A percentile compares a stretch with the other conserved stretches of the same genome.
phyloP scores from a whole-genome alignment of 2,113 vertebrate species.

The Jacana jacana region DNA sequence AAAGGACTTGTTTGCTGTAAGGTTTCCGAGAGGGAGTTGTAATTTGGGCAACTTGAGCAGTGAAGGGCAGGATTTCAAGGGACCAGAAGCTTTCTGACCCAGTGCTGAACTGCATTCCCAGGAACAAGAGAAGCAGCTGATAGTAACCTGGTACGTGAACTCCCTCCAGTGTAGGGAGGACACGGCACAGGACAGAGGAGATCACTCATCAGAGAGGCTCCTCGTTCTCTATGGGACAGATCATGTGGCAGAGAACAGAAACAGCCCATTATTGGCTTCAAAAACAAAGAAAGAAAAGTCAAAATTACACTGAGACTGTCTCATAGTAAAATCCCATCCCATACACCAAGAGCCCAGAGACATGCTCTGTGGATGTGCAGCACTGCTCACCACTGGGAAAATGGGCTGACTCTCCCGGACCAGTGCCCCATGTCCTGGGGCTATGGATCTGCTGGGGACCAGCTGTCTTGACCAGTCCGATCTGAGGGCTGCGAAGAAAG shows the following conservation, averaged over 20 bases:
- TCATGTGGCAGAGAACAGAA: constrained; percentile 27
- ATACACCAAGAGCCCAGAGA: background rate
- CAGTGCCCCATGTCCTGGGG: background rate
- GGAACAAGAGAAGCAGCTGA: constrained; percentile 41
- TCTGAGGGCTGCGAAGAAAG: background rate
- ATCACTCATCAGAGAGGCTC: constrained; percentile 23
- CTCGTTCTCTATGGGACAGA: background rate
- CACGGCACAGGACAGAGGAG: constrained; percentile 20
- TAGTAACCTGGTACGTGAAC: background rate
- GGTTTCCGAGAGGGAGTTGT: background rate
- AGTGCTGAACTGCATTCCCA: constrained; percentile 18
- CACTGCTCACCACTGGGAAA: background rate
- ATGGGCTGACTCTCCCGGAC: background rate
- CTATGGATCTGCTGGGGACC: background rate
- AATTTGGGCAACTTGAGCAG: background rate
- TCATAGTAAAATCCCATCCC: background rate
- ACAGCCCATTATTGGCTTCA: background rate
- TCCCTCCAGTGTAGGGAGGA: background rate
- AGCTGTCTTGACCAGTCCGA: background rate
- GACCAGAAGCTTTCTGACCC: background rate
- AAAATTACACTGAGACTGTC: background rate
- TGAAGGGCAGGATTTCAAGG: background rate
- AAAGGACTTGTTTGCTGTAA: background rate
- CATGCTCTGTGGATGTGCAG: accelerated
- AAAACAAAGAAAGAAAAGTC: background rate